A percentile compares a stretch with the other conserved stretches of the same genome.
phyloP scores from a whole-genome alignment of 2,888 invertebrate genomes.

The Hyposoter dolosus region DNA sequence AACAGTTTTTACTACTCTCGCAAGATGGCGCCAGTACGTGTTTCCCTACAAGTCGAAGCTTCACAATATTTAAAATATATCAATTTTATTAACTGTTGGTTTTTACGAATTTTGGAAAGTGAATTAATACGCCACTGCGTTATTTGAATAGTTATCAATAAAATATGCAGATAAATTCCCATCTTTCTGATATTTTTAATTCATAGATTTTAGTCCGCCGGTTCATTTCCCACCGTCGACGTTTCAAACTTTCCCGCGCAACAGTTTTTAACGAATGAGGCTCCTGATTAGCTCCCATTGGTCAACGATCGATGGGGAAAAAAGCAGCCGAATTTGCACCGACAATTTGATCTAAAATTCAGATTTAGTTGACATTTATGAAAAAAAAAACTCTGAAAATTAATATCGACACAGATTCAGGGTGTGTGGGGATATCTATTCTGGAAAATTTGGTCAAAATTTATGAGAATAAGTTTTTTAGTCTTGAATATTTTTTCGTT shows the following conservation, averaged over 20 bases:
- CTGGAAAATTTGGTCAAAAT: not conserved
- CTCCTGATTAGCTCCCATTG: conserved; percentile 40
- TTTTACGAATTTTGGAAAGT: not conserved
- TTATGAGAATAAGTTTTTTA: not conserved
- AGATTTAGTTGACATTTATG: conserved; percentile 41
- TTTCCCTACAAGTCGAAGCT: not conserved
- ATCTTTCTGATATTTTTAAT: not conserved
- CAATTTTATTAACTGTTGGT: not conserved
- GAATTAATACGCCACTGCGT: not conserved
- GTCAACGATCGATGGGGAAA: conserved; percentile 13
- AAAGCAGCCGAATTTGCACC: conserved; percentile 16
- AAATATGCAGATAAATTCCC: not conserved
- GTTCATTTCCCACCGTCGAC: not conserved
- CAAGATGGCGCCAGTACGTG: not conserved
- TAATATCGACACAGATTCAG: not conserved
- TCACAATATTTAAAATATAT: not conserved
- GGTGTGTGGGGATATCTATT: not conserved
- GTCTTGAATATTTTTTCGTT: conserved; percentile 2
- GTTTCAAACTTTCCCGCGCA: conserved; percentile 44
- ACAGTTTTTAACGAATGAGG: conserved; percentile 1
- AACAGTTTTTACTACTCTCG: not conserved
- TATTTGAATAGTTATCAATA: not conserved
- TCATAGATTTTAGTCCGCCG: not conserved
- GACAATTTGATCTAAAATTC: conserved; percentile 8
- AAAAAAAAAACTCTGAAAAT: not conserved